These are phyloP conservation scores for Astyanax mexicanus DNA, from an alignment of 2,797 vertebrate species.

Conservation along the genomic window DNA sequence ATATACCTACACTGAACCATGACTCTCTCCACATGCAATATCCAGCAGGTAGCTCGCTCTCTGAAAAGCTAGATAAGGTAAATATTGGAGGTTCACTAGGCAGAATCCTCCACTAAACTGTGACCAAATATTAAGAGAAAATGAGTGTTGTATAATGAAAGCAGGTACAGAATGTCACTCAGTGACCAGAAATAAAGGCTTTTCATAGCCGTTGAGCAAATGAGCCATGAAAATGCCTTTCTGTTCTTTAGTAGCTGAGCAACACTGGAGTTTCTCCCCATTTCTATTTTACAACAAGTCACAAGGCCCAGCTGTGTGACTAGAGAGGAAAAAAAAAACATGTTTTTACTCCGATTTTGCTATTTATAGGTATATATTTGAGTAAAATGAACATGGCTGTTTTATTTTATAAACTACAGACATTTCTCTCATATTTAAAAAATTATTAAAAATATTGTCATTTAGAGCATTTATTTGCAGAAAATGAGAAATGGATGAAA, in stretches of 20 bases:
- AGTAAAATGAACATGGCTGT: no score
- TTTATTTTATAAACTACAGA: no score
- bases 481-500: no score
- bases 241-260: conserved; percentile 2
- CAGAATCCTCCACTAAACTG: conserved; percentile 19
- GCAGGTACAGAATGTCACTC: conserved; percentile 32
- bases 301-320: background rate
- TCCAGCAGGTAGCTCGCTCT: conserved; percentile 15
- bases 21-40: background rate
- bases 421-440: no score
- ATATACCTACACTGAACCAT: conserved; percentile 8
- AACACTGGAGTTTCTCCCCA: conserved; percentile 15
- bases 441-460: no score
- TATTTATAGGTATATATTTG: no score
- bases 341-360: conserved; percentile 20
- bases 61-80: conserved; percentile 29
- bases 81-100: conserved; percentile 39
- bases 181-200: conserved; percentile 33
- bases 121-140: conserved; percentile 26
- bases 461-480: no score
- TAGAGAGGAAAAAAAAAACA: background rate
- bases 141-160: conserved; percentile 27
- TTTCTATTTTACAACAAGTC: background rate
- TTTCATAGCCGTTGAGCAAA: conserved; percentile 20
- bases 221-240: conserved; percentile 41